These are phyloP conservation scores for Sarcophilus harrisii DNA, from an alignment of 2,797 vertebrate genomes.

Conservation along the genomic window DNA sequence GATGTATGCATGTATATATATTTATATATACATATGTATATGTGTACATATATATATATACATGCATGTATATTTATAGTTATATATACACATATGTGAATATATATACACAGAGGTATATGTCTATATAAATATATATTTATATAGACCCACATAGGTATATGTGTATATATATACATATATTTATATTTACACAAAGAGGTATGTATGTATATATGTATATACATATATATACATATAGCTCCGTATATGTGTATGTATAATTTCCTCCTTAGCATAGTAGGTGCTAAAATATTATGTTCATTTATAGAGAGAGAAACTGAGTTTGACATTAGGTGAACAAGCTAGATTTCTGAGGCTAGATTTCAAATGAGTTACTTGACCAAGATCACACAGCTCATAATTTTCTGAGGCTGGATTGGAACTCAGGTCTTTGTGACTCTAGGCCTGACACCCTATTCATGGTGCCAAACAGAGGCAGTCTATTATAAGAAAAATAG, in stretches of 20 bases:
- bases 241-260: background rate
- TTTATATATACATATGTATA: too few relatives aligned
- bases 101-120: too few relatives aligned
- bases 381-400: conserved; percentile 30
- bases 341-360: background rate
- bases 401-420: background rate
- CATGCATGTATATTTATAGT: too few relatives aligned
- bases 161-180: too few relatives aligned
- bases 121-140: too few relatives aligned
- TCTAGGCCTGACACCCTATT: background rate
- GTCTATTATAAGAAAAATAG: background rate
- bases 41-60: too few relatives aligned
- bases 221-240: too few relatives aligned
- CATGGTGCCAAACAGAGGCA: background rate
- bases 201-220: too few relatives aligned
- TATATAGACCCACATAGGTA: too few relatives aligned
- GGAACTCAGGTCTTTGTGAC: background rate
- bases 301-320: background rate
- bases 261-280: background rate
- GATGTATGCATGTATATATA: too few relatives aligned
- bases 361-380: background rate
- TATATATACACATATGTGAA: too few relatives aligned
- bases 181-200: too few relatives aligned
- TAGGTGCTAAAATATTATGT: background rate
- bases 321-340: background rate